A percentile compares a stretch with the other conserved stretches of the same genome.
Conservation (phyloP, 2,113 vertebrate species). For the Cheirogaleus medius region DNA sequence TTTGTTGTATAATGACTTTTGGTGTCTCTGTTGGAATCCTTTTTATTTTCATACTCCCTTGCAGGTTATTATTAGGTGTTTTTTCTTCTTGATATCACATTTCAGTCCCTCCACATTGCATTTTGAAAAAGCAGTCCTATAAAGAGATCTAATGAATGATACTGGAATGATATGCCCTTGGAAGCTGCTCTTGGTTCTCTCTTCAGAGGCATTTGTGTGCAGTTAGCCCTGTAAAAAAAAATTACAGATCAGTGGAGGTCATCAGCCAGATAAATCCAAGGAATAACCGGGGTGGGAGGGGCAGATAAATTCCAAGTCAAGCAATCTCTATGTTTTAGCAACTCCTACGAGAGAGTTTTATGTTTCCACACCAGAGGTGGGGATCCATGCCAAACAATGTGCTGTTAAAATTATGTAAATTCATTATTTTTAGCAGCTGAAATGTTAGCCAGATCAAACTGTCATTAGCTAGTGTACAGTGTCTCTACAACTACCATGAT, state of each 20-base stretch:
- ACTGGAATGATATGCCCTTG: not conserved
- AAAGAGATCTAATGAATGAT: not conserved
- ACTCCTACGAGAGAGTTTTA: not conserved
- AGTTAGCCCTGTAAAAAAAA: conserved; percentile 21
- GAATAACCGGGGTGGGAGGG: not conserved
- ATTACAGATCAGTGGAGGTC: conserved; percentile 1
- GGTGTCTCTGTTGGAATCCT: not conserved
- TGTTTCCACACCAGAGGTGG: not conserved
- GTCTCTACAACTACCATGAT: not conserved
- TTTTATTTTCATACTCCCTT: conserved; percentile 37
- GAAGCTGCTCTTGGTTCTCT: not conserved
- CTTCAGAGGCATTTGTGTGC: not conserved
- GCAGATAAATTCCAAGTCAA: conserved; percentile 20
- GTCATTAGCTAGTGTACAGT: not conserved
- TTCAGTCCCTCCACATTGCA: not conserved
- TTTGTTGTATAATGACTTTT: conserved; percentile 16
- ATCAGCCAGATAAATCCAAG: not conserved
- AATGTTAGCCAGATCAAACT: conserved; percentile 5
- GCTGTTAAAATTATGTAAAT: not conserved
- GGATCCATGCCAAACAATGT: not conserved
- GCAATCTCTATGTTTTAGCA: not conserved
- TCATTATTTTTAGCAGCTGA: conserved; percentile 34
- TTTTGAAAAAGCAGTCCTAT: conserved; percentile 22
- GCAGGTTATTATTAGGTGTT: fast-evolving
- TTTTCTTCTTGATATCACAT: conserved; percentile 34